These are phyloP conservation scores for Corythornis cristatus DNA, from an alignment of 2,113 vertebrate genomes.

Conservation along the genomic window DNA sequence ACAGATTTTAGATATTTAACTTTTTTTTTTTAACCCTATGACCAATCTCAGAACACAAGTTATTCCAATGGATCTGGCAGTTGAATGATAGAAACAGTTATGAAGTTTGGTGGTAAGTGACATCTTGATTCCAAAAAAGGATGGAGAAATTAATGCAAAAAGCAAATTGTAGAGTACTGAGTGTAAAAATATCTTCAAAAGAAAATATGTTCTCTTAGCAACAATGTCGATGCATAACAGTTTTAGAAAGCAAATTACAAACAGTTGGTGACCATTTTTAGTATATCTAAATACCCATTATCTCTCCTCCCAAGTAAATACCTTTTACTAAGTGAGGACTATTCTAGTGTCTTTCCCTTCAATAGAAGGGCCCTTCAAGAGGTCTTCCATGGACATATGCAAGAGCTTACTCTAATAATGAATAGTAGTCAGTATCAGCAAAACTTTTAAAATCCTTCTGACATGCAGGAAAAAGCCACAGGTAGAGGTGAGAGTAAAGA, in stretches of 20 bases:
- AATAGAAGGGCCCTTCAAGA: neutral
- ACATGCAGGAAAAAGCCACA: neutral
- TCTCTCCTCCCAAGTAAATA: neutral
- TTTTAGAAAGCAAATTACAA: neutral
- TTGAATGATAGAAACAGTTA: neutral
- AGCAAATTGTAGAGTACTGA: neutral
- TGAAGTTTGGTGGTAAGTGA: neutral
- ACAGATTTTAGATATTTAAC: neutral
- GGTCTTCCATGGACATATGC: neutral
- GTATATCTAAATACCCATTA: accelerated
- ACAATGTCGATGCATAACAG: neutral
- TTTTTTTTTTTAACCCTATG: too few species aligned
- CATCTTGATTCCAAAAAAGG: neutral
- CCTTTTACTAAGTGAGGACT: neutral
- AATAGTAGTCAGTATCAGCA: neutral
- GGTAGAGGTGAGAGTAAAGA: neutral
- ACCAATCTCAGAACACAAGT: neutral
- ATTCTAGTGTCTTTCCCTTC: neutral
- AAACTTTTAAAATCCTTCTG: neutral
- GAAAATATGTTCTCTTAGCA: accelerated
- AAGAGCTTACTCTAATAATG: neutral
- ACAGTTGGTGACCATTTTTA: neutral
- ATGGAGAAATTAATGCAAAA: neutral
- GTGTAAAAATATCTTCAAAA: neutral
- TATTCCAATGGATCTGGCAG: neutral